Base-by-base conservation (phyloP, 2,797 vertebrate genomes). In the Margarornis squamiger region DNA sequence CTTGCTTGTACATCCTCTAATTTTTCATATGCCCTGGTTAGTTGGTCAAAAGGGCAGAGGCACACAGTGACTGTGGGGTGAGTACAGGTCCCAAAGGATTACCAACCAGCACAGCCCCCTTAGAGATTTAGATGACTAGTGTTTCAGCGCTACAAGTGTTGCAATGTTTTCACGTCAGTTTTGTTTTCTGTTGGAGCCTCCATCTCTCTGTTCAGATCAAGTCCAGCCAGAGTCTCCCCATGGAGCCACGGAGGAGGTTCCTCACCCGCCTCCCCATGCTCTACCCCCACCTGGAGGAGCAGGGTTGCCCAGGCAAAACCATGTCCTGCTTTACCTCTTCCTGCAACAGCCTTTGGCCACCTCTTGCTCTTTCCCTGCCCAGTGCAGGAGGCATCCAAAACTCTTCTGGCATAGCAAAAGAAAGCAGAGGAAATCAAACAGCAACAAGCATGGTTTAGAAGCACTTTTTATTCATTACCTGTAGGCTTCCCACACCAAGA, bases 231-330 rank as follows among this genome's bases (percentile, higher is more conserved):
- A 9, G 45, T 67, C 19, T 26, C 34, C 29, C 7, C 1, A 4
- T 3, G 2, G 38, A 82, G 71, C 36, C 27, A 14, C 1, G 0
- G 1, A 43, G 26, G 10, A 75, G 8, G 18, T 65, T 93, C 38
- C 38, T 82, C 30, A 27, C 24, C 14, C 5, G 1, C 14, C 30
- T 74, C 41, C 17, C 38, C 29, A 23, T 17, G 26, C 20, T 26
- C 27, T 17, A 8, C 9, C 5, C 0, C 26, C 3, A 0, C 24
- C 41, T 1, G 1, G 7, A 83, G 36, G 20, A 32, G 26, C 3
- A 21, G 36, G 5, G 3, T 7, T 62, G 38, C 51, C 34, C 38
- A 21, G 10, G 19, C 5, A 43, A 81, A 89, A 15, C 0, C 1
- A 7, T 29, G 14, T 21, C 29, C 41, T 84, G 41, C 8, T 30